Base-by-base conservation (phyloP, 2,888 invertebrate genomes). In the Cremastinae sp. region DNA sequence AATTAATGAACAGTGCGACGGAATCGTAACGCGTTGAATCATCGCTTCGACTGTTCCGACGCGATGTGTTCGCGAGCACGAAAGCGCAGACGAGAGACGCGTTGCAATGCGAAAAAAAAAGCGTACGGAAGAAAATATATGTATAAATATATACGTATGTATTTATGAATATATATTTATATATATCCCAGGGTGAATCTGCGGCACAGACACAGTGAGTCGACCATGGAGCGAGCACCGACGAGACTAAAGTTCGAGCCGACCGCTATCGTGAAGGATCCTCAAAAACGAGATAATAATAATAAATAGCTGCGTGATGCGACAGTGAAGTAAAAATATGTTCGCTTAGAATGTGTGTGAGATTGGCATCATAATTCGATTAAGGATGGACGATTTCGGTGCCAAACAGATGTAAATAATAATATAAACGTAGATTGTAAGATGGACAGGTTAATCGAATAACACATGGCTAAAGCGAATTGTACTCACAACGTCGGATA, bases 391-490 rank as follows among this genome's bases (percentile, higher is more conserved):
- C 83, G 81, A 81, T 85, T 85, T 80, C 82, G 87, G 88, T 89
- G 89, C 90, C 89, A 89, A 88, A 87, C 78, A 86, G 85, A 86
- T 89, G 88, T 88, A 89, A 76, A 89, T 88, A 89, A 84, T 86
- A 88, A 84, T 85, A 84, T 85, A 85, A 87, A 86, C 83, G 82
- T 88, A 86, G 84, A 79, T 79, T 72, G 77, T 83, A 82, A 82
- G 81, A 72, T 64, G 75, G 69, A 75, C 55, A 70, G 75, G 75
- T 78, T 78, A 78, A 74, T 65, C 65, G 65, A 61, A 68, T 64
- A 58, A 66, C 16, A 59, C 61, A 45, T 55, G 72, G 39, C 55
- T 45, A 18, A 53, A 39, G 65, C 65, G 43, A 45, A 61, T 75
- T 59, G 58, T 41, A 35, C 37, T 47, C 45, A 56, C 14, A 53